Evolutionary conservation across 2,113 vertebrate species (phyloP), one percentile per base, ranked within the genome.

Genomic region (Amphiprion ocellaris): DNA sequence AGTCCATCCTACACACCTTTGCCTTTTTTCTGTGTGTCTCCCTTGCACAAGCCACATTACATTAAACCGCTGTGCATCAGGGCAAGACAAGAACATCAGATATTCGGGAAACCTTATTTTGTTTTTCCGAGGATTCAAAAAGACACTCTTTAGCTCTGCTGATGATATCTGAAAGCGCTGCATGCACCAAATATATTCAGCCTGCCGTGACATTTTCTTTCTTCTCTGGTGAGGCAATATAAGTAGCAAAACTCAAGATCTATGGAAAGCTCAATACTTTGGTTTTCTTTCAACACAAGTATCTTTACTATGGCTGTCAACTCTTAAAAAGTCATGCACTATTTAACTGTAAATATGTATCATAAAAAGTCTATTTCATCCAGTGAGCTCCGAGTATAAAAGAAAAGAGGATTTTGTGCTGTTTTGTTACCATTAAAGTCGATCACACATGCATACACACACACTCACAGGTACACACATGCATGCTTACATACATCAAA

Each of bases 401-500:
- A 81, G 62, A 85, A 82, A 79, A 71, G 82, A 61, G 37, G 62
- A 69, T 30, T 86, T 90, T 89, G 90, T 92, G 92, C 90, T 88
- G 83, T 88, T 90, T 85, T n/a, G 15, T 86, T 92, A 85, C 82
- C 81, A 79, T 85, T 92, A 69, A 66, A 79, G 75, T 81, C 81
- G 77, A 78, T 46, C 87, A 84, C 79, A 74, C 90, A 88, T 89
- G 87, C 90, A 88, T 71, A 86, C 90, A 72, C 79, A 21, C 49
- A 74, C 81, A 70, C 78, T 80, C 77, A 89, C 77, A 66, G 79
- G 39, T 72, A 83, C 79, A 85, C 74, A 69, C 86, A 88, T 77
- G 85, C 93, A 92, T 84, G 87, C 92, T 86, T 74, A 89, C 81
- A 82, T 41, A 81, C 82, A 77, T 75, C 62, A 78, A 81, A 81